Percentiles rank a stretch among this genome's conserved stretches.
Conservation (phyloP, 2,797 vertebrate genomes). For the Falco columbarius region DNA sequence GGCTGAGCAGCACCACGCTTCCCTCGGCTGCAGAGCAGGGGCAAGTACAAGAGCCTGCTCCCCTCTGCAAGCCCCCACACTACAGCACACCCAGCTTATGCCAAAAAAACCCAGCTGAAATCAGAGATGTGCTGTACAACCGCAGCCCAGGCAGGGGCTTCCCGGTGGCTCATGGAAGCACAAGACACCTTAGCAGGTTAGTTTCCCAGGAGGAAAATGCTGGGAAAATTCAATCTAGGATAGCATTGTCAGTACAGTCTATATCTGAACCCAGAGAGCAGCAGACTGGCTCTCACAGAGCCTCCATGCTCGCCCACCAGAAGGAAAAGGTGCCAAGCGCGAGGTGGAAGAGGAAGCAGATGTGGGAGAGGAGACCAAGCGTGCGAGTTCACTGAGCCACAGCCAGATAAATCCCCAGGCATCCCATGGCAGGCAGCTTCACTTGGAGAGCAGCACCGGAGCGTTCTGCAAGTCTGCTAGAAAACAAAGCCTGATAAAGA, state of each 20-base stretch:
- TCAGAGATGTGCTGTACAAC: neutral
- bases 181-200: neutral
- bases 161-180: neutral
- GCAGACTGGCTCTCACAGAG: neutral
- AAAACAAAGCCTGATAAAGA: conserved; percentile 38
- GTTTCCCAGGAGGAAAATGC: neutral
- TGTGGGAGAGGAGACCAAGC: conserved; percentile 29
- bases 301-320: neutral
- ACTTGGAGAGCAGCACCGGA: neutral
- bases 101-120: neutral
- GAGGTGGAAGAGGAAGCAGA: conserved; percentile 50
- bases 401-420: conserved; percentile 27
- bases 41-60: fast-evolving
- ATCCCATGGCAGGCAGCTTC: neutral
- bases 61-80: neutral
- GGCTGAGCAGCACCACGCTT: fast-evolving
- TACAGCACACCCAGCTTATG: neutral
- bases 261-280: neutral
- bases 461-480: neutral
- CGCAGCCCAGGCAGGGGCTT: fast-evolving
- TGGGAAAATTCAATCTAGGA: neutral
- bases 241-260: neutral
- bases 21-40: neutral
- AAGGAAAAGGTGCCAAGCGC: neutral
- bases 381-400: neutral